Percentiles rank a stretch among this genome's conserved stretches.
These are phyloP conservation scores for Pseudolaguvia tuberculata DNA, from an alignment of 2,113 vertebrate species.

Conservation along the genomic window DNA sequence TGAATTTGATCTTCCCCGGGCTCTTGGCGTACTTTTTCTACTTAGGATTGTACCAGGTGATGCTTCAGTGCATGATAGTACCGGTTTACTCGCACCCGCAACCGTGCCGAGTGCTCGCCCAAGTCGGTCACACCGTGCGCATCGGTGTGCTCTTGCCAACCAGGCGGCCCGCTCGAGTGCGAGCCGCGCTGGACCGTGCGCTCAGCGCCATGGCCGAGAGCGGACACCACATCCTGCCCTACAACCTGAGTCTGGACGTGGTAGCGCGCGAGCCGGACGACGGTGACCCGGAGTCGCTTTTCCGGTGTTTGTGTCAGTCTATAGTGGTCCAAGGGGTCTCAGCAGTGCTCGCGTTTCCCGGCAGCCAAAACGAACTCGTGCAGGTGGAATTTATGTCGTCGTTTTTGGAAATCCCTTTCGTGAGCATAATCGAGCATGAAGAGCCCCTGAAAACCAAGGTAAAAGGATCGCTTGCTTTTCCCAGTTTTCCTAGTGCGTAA, in stretches of 20 bases:
- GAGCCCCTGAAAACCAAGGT: conserved; percentile 77
- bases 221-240: conserved; percentile 62
- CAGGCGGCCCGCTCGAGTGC: conserved; percentile 60
- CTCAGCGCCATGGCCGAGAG: conserved; percentile 54
- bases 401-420: conserved; percentile 77
- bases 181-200: conserved; percentile 65
- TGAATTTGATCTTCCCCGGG: conserved; percentile 62
- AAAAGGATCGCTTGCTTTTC: conserved; percentile 28
- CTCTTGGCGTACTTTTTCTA: conserved; percentile 62
- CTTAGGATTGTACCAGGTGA: conserved; percentile 56
- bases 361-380: conserved; percentile 78
- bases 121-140: conserved; percentile 72
- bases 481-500: background rate
- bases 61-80: conserved; percentile 57
- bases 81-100: conserved; percentile 67
- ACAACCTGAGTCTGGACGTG: conserved; percentile 79
- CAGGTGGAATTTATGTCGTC: conserved; percentile 83
- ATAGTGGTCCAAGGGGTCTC: conserved; percentile 76
- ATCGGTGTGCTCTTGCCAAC: conserved; percentile 74
- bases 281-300: conserved; percentile 77
- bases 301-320: conserved; percentile 73
- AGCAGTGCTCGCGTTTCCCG: conserved; percentile 80
- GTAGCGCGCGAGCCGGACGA: conserved; percentile 56
- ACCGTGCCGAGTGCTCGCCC: conserved; percentile 73
- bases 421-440: conserved; percentile 76